A percentile compares a stretch with the other conserved stretches of the same genome.
Conservation (phyloP, 1,140 invertebrate species). For the Melanaphis sacchari region DNA sequence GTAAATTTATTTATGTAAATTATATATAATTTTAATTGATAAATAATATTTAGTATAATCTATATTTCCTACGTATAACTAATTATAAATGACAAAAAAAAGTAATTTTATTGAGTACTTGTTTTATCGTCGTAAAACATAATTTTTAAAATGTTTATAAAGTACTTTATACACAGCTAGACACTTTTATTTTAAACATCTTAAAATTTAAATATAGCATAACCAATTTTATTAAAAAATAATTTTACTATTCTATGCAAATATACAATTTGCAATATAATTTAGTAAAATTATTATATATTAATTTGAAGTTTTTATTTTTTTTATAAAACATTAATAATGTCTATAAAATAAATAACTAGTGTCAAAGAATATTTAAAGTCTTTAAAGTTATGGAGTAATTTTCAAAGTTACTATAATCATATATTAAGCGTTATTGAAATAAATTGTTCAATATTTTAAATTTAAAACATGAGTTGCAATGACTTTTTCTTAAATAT, state of each 20-base stretch:
- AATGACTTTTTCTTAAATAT: too few relatives aligned
- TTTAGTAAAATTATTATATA: neutral
- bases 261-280: neutral
- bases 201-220: neutral
- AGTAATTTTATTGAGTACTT: neutral
- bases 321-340: neutral
- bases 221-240: neutral
- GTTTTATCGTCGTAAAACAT: neutral
- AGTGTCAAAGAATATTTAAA: neutral
- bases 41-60: neutral
- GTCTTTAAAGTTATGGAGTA: neutral
- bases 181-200: neutral
- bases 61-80: neutral
- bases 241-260: neutral
- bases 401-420: neutral
- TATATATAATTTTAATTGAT: neutral
- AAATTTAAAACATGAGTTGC: neutral
- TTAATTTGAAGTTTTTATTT: neutral
- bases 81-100: neutral
- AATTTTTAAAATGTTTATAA: neutral
- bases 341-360: neutral
- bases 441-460: neutral
- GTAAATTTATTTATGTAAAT: too few relatives aligned
- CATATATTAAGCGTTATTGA: neutral
- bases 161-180: neutral